Percentiles rank a stretch among this genome's conserved stretches.
These are phyloP conservation scores for Enchytraeus crypticus DNA, from an alignment of 2,888 invertebrate genomes.

Conservation along the genomic window DNA sequence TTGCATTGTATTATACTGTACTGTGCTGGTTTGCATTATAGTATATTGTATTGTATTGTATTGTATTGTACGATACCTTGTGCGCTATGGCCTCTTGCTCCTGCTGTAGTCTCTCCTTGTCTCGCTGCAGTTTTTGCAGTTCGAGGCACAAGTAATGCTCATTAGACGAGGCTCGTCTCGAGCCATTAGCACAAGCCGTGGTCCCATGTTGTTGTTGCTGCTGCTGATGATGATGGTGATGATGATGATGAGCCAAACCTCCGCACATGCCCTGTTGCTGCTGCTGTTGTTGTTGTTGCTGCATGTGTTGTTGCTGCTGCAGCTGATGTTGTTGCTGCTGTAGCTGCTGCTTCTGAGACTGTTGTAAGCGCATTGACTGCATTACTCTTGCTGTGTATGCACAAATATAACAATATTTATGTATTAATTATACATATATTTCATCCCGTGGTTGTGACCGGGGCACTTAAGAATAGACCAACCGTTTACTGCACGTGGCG, in stretches of 20 bases:
- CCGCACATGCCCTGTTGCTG: background rate
- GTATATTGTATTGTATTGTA: too few species aligned
- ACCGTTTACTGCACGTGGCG: too few species aligned
- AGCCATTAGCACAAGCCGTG: background rate
- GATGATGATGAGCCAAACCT: background rate
- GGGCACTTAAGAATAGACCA: too few species aligned
- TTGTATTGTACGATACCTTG: too few species aligned
- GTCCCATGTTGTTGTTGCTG: background rate
- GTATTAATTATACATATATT: too few species aligned
- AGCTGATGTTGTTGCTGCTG: conserved; percentile 6
- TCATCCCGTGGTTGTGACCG: too few species aligned
- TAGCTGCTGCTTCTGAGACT: background rate
- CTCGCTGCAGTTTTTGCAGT: conserved; percentile 22
- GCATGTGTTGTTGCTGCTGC: conserved; percentile 2
- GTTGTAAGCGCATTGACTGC: conserved; percentile 3
- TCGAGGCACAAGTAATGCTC: conserved; percentile 18
- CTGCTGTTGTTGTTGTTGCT: conserved; percentile 5
- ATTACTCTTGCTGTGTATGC: background rate
- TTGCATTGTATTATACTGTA: too few species aligned
- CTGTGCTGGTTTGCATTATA: too few species aligned
- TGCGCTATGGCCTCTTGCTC: conserved; percentile 25
- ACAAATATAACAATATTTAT: background rate
- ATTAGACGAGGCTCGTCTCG: conserved; percentile 5
- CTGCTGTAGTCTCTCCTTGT: conserved; percentile 23
- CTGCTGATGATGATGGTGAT: conserved; percentile 8